A percentile compares a stretch with the other conserved stretches of the same genome.
These are phyloP conservation scores for Dilophus febrilis DNA, from an alignment of 2,888 invertebrate genomes.

Conservation along the genomic window DNA sequence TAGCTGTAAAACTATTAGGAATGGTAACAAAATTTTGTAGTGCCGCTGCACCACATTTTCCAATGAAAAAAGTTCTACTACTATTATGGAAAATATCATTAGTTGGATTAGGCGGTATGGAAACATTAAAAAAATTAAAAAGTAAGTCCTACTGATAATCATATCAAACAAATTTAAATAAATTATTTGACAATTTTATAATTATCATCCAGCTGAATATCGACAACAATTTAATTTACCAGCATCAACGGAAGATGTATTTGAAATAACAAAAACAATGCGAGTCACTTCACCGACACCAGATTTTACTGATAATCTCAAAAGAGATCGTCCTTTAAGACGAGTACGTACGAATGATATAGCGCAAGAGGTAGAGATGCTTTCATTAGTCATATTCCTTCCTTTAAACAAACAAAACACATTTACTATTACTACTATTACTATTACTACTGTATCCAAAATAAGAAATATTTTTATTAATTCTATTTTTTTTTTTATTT, in stretches of 20 bases:
- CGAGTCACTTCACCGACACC: constrained; percentile 88
- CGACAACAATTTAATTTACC: constrained; percentile 54
- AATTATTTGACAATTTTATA: too few species aligned
- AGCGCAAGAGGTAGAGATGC: constrained; percentile 15
- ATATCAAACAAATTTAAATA: too few species aligned
- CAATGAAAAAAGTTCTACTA: constrained; percentile 93
- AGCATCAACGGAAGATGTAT: constrained; percentile 75
- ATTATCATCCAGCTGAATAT: constrained; percentile 29
- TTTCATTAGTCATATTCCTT: constrained; percentile 9
- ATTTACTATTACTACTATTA: too few species aligned
- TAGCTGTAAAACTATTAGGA: constrained; percentile 76
- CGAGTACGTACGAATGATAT: constrained; percentile 31
- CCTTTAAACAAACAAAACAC: not conserved
- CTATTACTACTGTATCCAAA: too few species aligned
- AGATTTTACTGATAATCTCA: constrained; percentile 68
- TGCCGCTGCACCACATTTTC: constrained; percentile 90
- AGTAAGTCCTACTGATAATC: too few species aligned
- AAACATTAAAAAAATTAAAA: constrained; percentile 63
- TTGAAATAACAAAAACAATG: constrained; percentile 87
- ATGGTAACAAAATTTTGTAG: constrained; percentile 96
- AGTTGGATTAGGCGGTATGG: constrained; percentile 81
- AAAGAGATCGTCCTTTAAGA: constrained; percentile 52
- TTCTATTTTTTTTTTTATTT: too few species aligned
- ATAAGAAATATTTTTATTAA: too few species aligned
- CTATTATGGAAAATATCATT: constrained; percentile 91